Base-by-base conservation (phyloP, 2,113 vertebrate species). In the Tor tambroides region DNA sequence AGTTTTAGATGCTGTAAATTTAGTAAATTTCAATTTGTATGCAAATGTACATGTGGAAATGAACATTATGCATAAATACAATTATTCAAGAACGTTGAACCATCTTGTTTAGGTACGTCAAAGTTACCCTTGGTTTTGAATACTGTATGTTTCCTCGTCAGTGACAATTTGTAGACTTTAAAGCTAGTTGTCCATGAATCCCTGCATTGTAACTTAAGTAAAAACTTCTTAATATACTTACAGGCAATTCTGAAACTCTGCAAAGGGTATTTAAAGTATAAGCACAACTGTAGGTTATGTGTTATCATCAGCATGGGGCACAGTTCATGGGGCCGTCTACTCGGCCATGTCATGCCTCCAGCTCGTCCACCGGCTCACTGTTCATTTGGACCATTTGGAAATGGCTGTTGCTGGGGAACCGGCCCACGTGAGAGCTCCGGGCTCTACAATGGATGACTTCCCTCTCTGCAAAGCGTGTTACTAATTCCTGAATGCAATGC, bases 301-400 rank as follows among this genome's bases (percentile, higher is more conserved):
- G 84, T 84, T 89, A 67, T 87, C 85, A 89, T 90, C 82, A 90
- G 61, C 86, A 72, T 71, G 75, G 88, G 21, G 82, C 72, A 51
- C 74, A 78, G 87, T 78, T 32, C 59, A 84, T 43, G 85, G 86
- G 85, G 80, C 67, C 26, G 83, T 87, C 87, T 88, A 88, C 89
- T 35, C 59, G 21, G 41, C 14, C 77, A 71, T 86, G 30, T 23
- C 71, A 75, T 85, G 87, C 61, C 88, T 82, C 32, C 41, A 67
- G 71, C 87, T 85, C 63, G 43, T 65, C 41, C 65, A 30, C 7
- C 41, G 12, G 80, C 46, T 59, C 56, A 76, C 69, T 41, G 32
- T 72, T 74, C 80, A 80, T 89, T 86, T 88, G 87, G 21, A 71
- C 43, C 51, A 43, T 87, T 82, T 63, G 77, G 56, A 80, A 81